Base-by-base conservation (phyloP, 2,113 vertebrate genomes). In the Megalops atlanticus region DNA sequence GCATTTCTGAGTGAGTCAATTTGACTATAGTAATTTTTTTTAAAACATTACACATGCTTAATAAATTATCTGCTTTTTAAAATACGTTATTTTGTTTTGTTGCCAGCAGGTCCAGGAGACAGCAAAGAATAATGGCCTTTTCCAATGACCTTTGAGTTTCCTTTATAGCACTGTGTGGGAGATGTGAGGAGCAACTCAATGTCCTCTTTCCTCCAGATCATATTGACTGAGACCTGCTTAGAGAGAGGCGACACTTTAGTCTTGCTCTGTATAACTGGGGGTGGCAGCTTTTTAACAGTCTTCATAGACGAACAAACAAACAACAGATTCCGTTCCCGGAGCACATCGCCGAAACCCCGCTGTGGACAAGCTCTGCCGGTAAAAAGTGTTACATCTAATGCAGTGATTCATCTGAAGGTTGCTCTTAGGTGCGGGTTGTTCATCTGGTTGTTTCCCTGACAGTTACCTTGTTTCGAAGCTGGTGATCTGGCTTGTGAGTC, bases 171-270 rank as follows among this genome's bases (percentile, higher is more conserved):
- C 52, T 64, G 7, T 21, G 35, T 36, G 69, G 69, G 69, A 18
- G 40, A 33, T 36, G 6, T 76, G 54, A 76, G n/a, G 36, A 69
- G 41, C 58, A 72, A 31, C 49, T 24, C n/a, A 77, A 40, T n/a
- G 75, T 71, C 74, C 78, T 40, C 43, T 58, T 78, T 36, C 31
- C 18, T 24, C 41, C 43, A 18, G 11, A 31, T 16, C 39, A 24
- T 40, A 80, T 71, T 33, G 79, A 73, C 39, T 47, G 45, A 54
- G 45, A 70, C 38, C 27, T 45, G 36, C 8, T 15, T 33, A 70
- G 78, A 14, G 8, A 78, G 16, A 10, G 21, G 76, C 24, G 39
- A 52, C 39, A 27, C 49, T 77, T 77, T 54, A 77, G 45, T 54
- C 7, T 21, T 2, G 21, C 24, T 1, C n/a, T 27, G 3, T 40